phyloP scores from a whole-genome alignment of 2,113 vertebrate genomes.

The Anarhynchus alexandrinus region DNA sequence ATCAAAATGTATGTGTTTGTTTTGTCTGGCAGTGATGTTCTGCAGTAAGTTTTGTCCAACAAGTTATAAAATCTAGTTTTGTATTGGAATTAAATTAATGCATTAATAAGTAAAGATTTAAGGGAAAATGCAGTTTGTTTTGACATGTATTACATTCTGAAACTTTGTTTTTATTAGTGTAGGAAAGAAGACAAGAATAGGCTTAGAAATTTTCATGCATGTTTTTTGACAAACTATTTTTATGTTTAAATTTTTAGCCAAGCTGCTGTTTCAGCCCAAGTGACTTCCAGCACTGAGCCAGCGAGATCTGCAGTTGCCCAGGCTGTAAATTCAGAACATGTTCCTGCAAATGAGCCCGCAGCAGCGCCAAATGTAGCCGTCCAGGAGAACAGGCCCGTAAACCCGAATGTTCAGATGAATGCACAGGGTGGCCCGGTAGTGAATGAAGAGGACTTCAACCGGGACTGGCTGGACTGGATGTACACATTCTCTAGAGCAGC shows the following conservation, averaged over 20 bases:
- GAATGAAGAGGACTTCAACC: conserved; percentile 93
- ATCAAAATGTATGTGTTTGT: not conserved
- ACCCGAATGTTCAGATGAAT: conserved; percentile 88
- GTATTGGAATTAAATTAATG: not conserved
- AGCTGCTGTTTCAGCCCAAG: conserved; percentile 79
- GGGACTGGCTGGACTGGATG: conserved; percentile 97
- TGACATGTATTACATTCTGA: not conserved
- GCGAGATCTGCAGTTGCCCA: conserved; percentile 36
- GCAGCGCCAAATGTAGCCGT: conserved; percentile 78
- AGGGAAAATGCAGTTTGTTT: not conserved
- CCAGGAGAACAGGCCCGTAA: conserved; percentile 83
- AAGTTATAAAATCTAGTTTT: not conserved
- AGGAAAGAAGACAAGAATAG: not conserved
- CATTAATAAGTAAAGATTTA: not conserved
- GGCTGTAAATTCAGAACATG: conserved; percentile 61
- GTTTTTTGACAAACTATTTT: not conserved
- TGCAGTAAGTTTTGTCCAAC: not conserved
- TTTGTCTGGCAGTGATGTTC: not conserved
- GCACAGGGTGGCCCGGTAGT: conserved; percentile 84
- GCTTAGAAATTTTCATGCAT: not conserved
- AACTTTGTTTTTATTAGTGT: not conserved
- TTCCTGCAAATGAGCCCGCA: conserved; percentile 80
- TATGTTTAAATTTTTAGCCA: conserved; percentile 75
- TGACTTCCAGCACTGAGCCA: conserved; percentile 60
- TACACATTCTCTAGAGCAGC: conserved; percentile 90